phyloP scores from a whole-genome alignment of 2,797 vertebrate species.

The Cynodonichthys magdalenae region DNA sequence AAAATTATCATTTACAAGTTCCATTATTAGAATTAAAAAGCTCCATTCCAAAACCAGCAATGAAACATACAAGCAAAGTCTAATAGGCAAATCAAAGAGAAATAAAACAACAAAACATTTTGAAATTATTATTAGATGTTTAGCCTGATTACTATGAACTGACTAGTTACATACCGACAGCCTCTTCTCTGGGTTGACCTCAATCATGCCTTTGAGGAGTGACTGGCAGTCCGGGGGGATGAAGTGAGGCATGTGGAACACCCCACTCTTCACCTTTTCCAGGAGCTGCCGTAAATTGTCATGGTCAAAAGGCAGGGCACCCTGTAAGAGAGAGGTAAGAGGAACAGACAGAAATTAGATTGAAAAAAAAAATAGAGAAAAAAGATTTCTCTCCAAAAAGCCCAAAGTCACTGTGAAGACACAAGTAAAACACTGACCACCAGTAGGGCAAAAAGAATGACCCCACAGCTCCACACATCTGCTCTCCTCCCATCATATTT shows the following conservation, averaged over 20 bases:
- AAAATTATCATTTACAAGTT: slow-evolving; percentile 1
- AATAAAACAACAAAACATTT: background rate
- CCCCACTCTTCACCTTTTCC: slow-evolving; percentile 93
- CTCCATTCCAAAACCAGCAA: too few relatives aligned
- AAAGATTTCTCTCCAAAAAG: background rate
- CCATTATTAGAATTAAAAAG: background rate
- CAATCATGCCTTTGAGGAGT: slow-evolving; percentile 91
- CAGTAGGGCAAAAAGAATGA: slow-evolving; percentile 93
- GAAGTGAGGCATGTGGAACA: slow-evolving; percentile 96
- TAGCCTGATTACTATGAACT: background rate
- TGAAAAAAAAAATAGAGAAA: background rate
- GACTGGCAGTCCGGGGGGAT: slow-evolving; percentile 92
- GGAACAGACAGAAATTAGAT: background rate
- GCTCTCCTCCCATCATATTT: slow-evolving; percentile 92
- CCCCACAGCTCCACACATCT: slow-evolving; percentile 95
- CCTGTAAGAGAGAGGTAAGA: slow-evolving; percentile 66
- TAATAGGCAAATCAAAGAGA: background rate
- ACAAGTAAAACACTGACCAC: slow-evolving; percentile 82
- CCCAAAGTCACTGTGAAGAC: background rate
- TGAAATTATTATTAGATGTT: background rate
- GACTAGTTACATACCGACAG: slow-evolving; percentile 82
- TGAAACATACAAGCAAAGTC: background rate
- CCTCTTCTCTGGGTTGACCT: slow-evolving; percentile 91
- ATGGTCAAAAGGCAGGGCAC: slow-evolving; percentile 91
- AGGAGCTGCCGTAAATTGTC: slow-evolving; percentile 93